Evolutionary conservation across 2,888 invertebrate species (phyloP).

Genomic region (Metopia argyrocephala): DNA sequence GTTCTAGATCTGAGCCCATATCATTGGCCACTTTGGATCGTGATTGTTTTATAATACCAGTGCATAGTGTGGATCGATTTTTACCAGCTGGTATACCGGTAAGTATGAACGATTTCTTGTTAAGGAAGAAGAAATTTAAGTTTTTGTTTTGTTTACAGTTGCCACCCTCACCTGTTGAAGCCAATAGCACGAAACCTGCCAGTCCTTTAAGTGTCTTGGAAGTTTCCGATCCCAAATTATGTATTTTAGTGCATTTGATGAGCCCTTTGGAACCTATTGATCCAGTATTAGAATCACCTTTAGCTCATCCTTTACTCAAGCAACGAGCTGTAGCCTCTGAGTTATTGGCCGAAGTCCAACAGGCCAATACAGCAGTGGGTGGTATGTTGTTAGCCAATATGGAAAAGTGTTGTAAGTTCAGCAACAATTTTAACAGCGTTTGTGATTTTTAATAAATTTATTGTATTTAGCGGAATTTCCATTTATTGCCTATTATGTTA

Average conservation of each 20-base stretch:
- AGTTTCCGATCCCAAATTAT: constrained; percentile 93
- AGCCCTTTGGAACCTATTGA: constrained; percentile 92
- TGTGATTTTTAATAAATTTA: neutral
- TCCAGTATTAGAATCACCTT: constrained; percentile 90
- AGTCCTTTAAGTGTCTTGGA: constrained; percentile 87
- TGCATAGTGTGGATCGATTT: constrained; percentile 91
- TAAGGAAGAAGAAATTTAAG: neutral
- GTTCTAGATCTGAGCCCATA: constrained; percentile 82
- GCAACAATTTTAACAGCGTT: neutral
- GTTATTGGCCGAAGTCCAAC: constrained; percentile 84
- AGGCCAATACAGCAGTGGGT: constrained; percentile 86
- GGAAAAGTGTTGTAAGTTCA: constrained; percentile 86
- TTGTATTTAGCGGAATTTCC: constrained; percentile 88
- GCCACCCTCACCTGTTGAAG: constrained; percentile 82
- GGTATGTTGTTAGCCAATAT: constrained; percentile 94
- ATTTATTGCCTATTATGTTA: constrained; percentile 93
- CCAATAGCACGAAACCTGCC: constrained; percentile 67
- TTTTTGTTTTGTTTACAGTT: constrained; percentile 76
- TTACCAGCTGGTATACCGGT: constrained; percentile 94
- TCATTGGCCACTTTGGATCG: constrained; percentile 90
- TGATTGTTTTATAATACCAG: constrained; percentile 96
- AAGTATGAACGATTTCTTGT: constrained; percentile 45
- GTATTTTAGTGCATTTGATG: constrained; percentile 93
- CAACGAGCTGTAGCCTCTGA: constrained; percentile 89
- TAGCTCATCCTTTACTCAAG: constrained; percentile 87